Evolutionary conservation across 2,888 invertebrate species (phyloP).

Genomic region (Erebia ligea): DNA sequence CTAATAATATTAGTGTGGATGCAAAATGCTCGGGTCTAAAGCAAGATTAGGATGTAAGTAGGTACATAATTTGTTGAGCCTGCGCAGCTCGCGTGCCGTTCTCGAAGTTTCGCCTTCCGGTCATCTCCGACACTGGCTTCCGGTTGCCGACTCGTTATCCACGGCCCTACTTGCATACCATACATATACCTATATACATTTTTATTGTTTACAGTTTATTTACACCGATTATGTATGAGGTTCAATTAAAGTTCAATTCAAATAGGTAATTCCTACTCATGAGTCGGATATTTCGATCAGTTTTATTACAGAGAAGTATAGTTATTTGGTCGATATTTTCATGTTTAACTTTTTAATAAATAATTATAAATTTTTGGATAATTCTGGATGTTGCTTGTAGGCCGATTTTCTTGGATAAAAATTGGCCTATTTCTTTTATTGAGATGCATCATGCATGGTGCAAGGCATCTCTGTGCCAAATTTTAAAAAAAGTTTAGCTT

Average conservation of each 20-base stretch:
- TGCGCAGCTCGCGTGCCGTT: constrained; percentile 57
- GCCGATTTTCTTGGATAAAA: background rate
- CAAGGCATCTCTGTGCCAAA: too few relatives aligned
- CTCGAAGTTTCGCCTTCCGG: constrained; percentile 66
- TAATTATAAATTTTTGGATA: too few relatives aligned
- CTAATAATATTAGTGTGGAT: too few relatives aligned
- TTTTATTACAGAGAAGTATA: too few relatives aligned
- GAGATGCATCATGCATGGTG: too few relatives aligned
- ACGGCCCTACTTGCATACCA: constrained; percentile 34
- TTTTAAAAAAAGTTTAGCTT: too few relatives aligned
- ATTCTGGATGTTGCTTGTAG: too few relatives aligned
- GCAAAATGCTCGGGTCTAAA: background rate
- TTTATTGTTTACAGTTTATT: constrained; percentile 22
- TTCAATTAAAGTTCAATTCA: constrained; percentile 11
- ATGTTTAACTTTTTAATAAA: too few relatives aligned
- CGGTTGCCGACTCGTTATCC: constrained; percentile 41
- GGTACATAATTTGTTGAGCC: constrained; percentile 36
- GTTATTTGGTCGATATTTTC: too few relatives aligned
- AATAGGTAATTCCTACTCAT: background rate
- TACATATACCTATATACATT: background rate
- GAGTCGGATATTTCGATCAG: background rate
- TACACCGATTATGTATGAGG: background rate
- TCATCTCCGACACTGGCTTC: constrained; percentile 60
- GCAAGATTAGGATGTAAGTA: constrained; percentile 15
- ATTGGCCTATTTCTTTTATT: too few relatives aligned